Conservation (phyloP, 2,888 invertebrate species). For the Brassicogethes aeneus region DNA sequence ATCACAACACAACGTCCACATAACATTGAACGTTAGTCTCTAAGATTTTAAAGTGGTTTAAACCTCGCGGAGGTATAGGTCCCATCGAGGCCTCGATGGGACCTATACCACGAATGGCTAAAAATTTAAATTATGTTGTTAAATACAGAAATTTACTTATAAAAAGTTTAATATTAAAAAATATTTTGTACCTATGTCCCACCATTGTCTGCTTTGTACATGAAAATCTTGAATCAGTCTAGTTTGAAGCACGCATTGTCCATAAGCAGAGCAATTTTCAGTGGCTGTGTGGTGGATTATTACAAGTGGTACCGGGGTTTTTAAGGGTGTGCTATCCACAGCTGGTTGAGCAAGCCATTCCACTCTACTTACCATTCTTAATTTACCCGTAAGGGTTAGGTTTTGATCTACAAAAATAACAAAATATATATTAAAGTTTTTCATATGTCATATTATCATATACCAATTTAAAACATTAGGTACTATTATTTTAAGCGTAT, state of each 20-base stretch:
- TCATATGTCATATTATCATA: slow-evolving; percentile 1
- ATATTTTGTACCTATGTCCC: slow-evolving; percentile 45
- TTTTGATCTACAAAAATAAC: slow-evolving; percentile 14
- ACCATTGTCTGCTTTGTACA: slow-evolving; percentile 54
- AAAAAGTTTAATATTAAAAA: too few species aligned
- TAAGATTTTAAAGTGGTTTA: too few species aligned
- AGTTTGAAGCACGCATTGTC: slow-evolving; percentile 50
- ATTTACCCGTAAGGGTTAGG: slow-evolving; percentile 25
- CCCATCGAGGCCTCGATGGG: too few species aligned
- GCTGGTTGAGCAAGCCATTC: slow-evolving; percentile 61
- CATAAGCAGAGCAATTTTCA: slow-evolving; percentile 48
- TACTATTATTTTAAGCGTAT: neutral
- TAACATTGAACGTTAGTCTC: too few species aligned
- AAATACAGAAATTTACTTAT: too few species aligned
- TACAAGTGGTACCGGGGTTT: slow-evolving; percentile 46
- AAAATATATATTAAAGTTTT: slow-evolving; percentile 4
- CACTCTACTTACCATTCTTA: slow-evolving; percentile 48
- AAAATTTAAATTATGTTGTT: too few species aligned
- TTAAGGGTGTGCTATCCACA: slow-evolving; percentile 23
- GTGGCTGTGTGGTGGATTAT: slow-evolving; percentile 60
- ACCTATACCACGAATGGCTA: too few species aligned
- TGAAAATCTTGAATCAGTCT: slow-evolving; percentile 59
- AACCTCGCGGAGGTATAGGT: too few species aligned
- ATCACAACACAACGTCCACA: too few species aligned
- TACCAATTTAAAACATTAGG: neutral